Base-by-base conservation (phyloP, 2,888 invertebrate genomes). In the Chloroclysta siterata region DNA sequence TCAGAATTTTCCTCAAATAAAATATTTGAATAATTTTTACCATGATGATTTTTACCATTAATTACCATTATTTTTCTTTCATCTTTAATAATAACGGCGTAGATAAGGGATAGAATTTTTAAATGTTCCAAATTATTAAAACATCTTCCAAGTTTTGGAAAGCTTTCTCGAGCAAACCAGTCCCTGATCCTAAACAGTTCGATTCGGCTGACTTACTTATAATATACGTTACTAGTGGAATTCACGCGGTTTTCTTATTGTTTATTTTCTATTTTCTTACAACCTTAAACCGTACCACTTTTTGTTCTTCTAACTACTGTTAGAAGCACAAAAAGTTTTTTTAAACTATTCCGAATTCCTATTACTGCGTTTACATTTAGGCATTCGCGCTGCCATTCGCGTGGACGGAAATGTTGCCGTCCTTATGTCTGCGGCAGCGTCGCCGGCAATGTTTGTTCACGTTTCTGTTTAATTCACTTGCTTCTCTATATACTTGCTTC, bases 91-190 rank as follows among this genome's bases (percentile, higher is more conserved):
- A 13, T 22, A 7, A 46, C 15, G 3, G 6, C 14, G 14, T 33
- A 55, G 8, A 33, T 36, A 36, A 47, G 2, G 22, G 5, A 47
- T 28, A 4, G 11, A 33, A 15, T n/a, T n/a, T 42, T 15, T 15
- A 8, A 55, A 46, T 46, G 36, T 55, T 17, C 15, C 33, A 33
- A 47, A 47, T 42, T 55, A 54, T 54, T 46, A 22, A 47, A 55
- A 47, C 17, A 56, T 56, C 36, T 48, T 48, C 15, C 11, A 28
- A 10, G 13, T 10, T 8, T 53, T 22, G n/a, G 11, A 42, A 41
- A 42, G 8, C 28, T 42, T 53, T 33, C 28, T 33, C 8, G 48
- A 48, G 28, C 7, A 13, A 51, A 28, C 14, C 28, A 29, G n/a
- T 22, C 29, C 33, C 50, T 3, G 50, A 51, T 51, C 29, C 33